Conservation (phyloP, 2,888 invertebrate species). For the Andrena trimmerana region DNA sequence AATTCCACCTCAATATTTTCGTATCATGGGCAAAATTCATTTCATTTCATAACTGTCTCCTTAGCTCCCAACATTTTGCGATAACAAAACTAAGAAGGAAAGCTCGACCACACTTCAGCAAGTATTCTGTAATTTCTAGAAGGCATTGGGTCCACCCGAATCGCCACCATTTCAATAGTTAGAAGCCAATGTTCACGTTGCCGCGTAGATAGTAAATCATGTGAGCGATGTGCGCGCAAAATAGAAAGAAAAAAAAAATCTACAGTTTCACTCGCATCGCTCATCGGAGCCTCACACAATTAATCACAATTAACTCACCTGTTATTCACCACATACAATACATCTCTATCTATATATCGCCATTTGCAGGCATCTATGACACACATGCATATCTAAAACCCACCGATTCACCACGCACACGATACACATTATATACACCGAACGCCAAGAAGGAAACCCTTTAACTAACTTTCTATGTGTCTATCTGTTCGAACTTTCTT, state of each 20-base stretch:
- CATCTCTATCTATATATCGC: slow-evolving; percentile 30
- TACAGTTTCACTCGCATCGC: slow-evolving; percentile 46
- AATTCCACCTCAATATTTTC: neutral
- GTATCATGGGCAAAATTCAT: neutral
- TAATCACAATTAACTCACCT: slow-evolving; percentile 36
- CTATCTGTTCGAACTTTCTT: slow-evolving; percentile 82
- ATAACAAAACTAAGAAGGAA: too few relatives aligned
- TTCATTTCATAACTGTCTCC: too few relatives aligned
- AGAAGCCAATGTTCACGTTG: slow-evolving; percentile 34
- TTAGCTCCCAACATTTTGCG: too few relatives aligned
- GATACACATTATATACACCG: slow-evolving; percentile 18
- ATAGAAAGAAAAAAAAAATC: slow-evolving; percentile 21
- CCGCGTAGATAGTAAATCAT: slow-evolving; percentile 43
- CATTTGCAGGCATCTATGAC: neutral
- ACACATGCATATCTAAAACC: slow-evolving; percentile 7
- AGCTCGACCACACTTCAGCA: neutral
- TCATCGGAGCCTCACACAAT: slow-evolving; percentile 44
- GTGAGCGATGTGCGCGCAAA: slow-evolving; percentile 57
- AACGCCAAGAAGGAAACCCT: slow-evolving; percentile 55
- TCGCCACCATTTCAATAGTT: neutral
- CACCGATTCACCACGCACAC: slow-evolving; percentile 17
- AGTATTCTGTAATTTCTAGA: slow-evolving; percentile 1
- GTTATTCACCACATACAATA: slow-evolving; percentile 39
- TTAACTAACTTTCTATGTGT: slow-evolving; percentile 80
- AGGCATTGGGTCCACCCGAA: too few relatives aligned